These are phyloP conservation scores for Zeugodacus cucurbitae DNA, from an alignment of 1,140 invertebrate genomes.

Conservation along the genomic window DNA sequence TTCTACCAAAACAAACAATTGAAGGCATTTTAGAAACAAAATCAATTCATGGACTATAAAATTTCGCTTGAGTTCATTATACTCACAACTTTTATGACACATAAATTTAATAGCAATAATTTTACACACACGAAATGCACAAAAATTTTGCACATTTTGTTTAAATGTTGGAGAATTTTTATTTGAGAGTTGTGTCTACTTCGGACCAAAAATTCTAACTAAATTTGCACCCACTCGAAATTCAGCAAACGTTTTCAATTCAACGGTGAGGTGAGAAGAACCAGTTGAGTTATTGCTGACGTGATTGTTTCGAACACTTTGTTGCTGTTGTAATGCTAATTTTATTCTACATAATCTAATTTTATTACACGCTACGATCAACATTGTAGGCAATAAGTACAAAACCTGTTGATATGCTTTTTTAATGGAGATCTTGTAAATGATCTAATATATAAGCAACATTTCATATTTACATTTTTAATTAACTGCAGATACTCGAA, in stretches of 20 bases:
- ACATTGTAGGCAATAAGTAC: background rate
- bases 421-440: background rate
- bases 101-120: background rate
- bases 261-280: background rate
- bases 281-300: conserved; percentile 17
- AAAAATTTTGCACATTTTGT: background rate
- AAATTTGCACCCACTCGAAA: background rate
- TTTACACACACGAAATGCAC: background rate
- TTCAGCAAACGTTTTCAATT: background rate
- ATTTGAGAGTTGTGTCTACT: background rate
- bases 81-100: background rate
- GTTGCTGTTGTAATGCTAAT: background rate
- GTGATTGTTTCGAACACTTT: background rate
- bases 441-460: background rate
- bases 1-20: background rate
- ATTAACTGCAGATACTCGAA: too few species aligned
- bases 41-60: background rate
- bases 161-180: background rate
- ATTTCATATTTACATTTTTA: background rate
- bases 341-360: background rate
- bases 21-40: background rate
- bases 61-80: background rate
- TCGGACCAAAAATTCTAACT: background rate
- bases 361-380: background rate
- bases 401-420: background rate